phyloP scores from a whole-genome alignment of 2,797 vertebrate genomes.

The Phrynocephalus vlangalii region DNA sequence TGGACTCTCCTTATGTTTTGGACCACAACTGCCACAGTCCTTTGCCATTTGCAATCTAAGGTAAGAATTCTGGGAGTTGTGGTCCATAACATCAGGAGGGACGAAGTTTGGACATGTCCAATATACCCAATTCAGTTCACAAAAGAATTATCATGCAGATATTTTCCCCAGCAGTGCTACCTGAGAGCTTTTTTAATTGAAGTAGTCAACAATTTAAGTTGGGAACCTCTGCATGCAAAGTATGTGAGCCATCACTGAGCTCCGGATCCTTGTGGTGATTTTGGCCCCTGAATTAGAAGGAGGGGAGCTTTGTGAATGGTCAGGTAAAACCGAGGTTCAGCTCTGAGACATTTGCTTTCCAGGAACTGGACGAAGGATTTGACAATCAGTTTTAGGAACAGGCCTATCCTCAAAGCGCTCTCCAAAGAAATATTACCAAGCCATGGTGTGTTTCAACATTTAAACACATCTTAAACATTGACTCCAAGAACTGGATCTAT shows the following conservation, averaged over 20 bases:
- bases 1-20: not conserved
- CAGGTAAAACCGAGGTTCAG: not conserved
- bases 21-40: too few relatives aligned
- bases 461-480: conserved; percentile 3
- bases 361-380: not conserved
- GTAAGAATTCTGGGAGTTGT: too few relatives aligned
- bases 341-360: not conserved
- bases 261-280: not conserved
- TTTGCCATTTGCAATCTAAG: too few relatives aligned
- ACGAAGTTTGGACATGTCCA: too few relatives aligned
- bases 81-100: too few relatives aligned
- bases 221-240: not conserved
- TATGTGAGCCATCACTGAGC: not conserved
- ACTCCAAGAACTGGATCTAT: not conserved
- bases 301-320: not conserved
- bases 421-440: not conserved
- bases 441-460: not conserved
- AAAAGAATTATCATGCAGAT: not conserved
- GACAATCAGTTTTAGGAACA: not conserved
- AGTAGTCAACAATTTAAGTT: too few relatives aligned
- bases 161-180: not conserved
- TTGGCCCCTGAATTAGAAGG: not conserved
- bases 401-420: not conserved
- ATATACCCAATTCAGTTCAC: not conserved
- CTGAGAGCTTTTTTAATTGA: not conserved